These are phyloP conservation scores for Chamaea fasciata DNA, from an alignment of 2,113 vertebrate species.

Conservation along the genomic window DNA sequence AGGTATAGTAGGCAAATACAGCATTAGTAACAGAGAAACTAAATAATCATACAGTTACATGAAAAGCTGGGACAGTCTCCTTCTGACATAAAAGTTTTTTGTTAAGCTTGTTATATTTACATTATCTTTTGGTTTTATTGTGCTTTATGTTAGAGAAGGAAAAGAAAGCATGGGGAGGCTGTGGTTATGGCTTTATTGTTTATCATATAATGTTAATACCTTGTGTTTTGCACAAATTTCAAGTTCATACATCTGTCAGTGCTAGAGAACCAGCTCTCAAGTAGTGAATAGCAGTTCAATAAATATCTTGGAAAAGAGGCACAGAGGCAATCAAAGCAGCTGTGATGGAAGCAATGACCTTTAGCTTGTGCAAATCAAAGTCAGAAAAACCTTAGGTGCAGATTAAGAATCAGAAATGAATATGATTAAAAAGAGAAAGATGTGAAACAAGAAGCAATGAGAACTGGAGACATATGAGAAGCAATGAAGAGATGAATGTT, in stretches of 20 bases:
- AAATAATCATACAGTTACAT: neutral
- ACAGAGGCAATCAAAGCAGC: neutral
- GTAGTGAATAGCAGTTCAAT: neutral
- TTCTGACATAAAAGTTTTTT: neutral
- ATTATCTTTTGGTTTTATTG: neutral
- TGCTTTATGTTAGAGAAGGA: neutral
- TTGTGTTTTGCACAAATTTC: neutral
- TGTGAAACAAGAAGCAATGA: fast-evolving
- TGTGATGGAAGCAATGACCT: neutral
- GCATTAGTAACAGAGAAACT: neutral
- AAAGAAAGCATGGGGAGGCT: neutral
- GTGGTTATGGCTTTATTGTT: neutral
- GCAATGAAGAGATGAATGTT: neutral
- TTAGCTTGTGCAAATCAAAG: neutral
- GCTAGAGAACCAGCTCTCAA: neutral
- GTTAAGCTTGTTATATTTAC: neutral
- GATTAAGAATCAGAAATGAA: neutral
- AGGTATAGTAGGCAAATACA: neutral
- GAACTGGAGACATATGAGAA: neutral
- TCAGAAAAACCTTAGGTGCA: neutral
- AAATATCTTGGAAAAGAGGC: neutral
- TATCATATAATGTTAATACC: neutral
- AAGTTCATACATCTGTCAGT: neutral
- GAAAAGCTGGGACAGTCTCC: neutral
- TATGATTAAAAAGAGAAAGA: neutral